Evolutionary conservation across 2,113 vertebrate genomes (phyloP).

Genomic region (Cricetomys ansorgei): DNA sequence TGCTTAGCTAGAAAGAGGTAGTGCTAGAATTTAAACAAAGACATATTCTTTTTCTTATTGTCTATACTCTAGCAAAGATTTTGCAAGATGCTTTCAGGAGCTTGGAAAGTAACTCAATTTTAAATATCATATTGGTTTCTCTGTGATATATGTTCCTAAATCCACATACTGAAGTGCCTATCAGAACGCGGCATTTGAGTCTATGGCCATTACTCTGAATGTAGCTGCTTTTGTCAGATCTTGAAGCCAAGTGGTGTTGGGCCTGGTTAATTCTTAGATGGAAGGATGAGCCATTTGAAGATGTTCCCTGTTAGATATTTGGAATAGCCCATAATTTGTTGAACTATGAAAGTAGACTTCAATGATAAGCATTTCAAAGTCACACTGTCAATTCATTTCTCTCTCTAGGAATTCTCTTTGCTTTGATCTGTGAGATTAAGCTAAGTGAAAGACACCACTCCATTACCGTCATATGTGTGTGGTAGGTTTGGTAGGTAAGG

Average conservation of each 20-base stretch:
- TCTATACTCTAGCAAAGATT: constrained; percentile 16
- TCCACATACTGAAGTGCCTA: neutral
- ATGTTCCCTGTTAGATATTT: neutral
- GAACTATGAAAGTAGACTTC: neutral
- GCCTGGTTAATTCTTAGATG: neutral
- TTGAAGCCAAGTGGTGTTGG: neutral
- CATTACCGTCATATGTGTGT: neutral
- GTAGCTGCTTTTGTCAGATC: neutral
- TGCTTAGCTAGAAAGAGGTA: constrained; percentile 55
- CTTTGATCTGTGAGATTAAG: constrained; percentile 13
- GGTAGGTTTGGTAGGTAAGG: neutral
- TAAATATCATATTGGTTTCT: neutral
- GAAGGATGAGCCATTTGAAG: neutral
- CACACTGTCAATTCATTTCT: neutral
- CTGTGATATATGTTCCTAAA: neutral
- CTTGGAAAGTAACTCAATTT: neutral
- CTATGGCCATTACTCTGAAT: neutral
- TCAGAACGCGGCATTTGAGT: neutral
- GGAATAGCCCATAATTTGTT: neutral
- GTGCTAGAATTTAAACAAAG: constrained; percentile 54
- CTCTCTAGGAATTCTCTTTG: neutral
- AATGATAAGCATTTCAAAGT: constrained; percentile 31
- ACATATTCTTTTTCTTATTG: neutral
- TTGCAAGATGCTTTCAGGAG: neutral
- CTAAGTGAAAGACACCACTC: neutral